A percentile compares a stretch with the other conserved stretches of the same genome.
phyloP scores from a whole-genome alignment of 2,113 vertebrate species.

The Tylochromis polylepis region DNA sequence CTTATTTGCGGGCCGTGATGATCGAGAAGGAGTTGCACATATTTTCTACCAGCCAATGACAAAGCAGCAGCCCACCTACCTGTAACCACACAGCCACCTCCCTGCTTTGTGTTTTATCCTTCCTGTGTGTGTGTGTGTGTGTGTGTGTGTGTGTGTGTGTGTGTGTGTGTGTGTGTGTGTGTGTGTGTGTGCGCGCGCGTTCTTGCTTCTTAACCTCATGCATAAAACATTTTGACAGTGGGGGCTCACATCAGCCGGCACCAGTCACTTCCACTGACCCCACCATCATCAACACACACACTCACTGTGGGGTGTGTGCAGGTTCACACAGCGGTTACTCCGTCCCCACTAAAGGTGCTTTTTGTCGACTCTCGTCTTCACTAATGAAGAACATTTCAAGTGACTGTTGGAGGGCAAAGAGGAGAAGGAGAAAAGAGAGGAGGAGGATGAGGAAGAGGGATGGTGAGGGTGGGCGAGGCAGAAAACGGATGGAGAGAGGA shows the following conservation, averaged over 20 bases:
- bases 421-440: not conserved
- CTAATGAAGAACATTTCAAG: constrained; percentile 37
- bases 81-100: not conserved
- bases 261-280: constrained; percentile 11
- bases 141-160: not conserved
- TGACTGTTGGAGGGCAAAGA: constrained; percentile 22
- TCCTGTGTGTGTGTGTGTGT: not conserved
- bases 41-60: not conserved
- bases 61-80: not conserved
- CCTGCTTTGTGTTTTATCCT: not conserved
- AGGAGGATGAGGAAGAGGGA: not conserved
- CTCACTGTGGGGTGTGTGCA: not conserved
- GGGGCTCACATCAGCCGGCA: constrained; percentile 12
- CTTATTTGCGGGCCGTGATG: not conserved
- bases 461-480: not conserved
- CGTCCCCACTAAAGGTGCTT: constrained; percentile 17
- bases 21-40: not conserved
- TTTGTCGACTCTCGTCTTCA: constrained; percentile 8
- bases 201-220: constrained; percentile 17
- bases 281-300: not conserved
- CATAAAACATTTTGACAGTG: constrained; percentile 32
- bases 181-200: not conserved
- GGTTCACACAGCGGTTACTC: constrained; percentile 22
- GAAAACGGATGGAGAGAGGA: not conserved
- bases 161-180: not conserved